A percentile compares a stretch with the other conserved stretches of the same genome.
phyloP scores from a whole-genome alignment of 2,113 vertebrate species.

The Amblyornis subalaris region DNA sequence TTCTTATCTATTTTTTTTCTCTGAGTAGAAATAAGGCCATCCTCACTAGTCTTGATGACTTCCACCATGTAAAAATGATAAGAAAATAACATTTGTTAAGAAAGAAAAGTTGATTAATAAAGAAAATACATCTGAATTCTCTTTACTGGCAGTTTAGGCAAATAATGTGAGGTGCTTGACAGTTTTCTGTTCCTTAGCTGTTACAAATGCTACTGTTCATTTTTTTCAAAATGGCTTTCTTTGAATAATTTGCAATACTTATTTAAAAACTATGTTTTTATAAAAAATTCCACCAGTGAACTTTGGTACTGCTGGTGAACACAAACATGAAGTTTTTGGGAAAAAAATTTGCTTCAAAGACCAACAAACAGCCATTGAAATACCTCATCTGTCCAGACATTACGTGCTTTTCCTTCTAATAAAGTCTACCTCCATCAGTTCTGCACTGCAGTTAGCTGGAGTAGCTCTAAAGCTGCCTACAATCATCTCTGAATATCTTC shows the following conservation, averaged over 20 bases:
- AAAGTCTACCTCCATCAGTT: not conserved
- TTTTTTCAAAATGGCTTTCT: not conserved
- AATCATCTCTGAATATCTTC: not conserved
- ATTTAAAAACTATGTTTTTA: not conserved
- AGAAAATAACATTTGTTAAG: not conserved
- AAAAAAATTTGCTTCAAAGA: not conserved
- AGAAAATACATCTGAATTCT: not conserved
- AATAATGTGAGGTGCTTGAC: not conserved
- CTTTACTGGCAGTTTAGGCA: not conserved
- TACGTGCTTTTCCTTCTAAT: not conserved
- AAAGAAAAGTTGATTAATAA: not conserved
- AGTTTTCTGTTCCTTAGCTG: not conserved
- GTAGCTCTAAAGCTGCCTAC: not conserved
- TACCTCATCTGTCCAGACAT: not conserved
- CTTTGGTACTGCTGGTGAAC: not conserved
- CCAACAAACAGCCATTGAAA: not conserved
- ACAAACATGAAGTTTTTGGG: not conserved
- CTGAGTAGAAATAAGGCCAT: not conserved
- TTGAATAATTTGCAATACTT: not conserved
- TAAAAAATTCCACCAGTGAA: not conserved
- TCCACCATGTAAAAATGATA: not conserved
- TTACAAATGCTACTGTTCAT: not conserved
- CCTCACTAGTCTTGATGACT: not conserved
- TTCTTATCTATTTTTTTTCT: not conserved
- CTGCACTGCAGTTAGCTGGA: not conserved